Evolutionary conservation across 1,140 invertebrate species (phyloP).

Genomic region (Bombus confusus): DNA sequence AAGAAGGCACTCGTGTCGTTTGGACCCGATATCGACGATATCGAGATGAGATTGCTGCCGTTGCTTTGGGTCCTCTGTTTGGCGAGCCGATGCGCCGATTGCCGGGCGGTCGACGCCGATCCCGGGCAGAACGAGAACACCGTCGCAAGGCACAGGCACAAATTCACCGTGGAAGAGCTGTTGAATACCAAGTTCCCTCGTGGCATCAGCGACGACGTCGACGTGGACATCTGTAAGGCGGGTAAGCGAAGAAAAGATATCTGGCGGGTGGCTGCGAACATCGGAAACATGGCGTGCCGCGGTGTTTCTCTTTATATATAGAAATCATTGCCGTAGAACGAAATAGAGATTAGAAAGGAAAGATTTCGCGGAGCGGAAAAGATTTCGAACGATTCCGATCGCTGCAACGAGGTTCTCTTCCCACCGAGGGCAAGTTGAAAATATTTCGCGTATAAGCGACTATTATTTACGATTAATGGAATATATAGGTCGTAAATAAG

Average conservation of each 20-base stretch:
- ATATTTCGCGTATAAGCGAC: no score
- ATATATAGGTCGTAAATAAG: no score
- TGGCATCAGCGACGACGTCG: constrained; percentile 88
- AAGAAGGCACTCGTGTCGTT: background rate
- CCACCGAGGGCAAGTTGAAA: no score
- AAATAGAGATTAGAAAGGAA: no score
- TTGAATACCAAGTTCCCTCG: constrained; percentile 85
- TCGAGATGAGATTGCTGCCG: constrained; percentile 54
- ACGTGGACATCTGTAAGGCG: constrained; percentile 93
- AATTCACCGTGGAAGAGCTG: constrained; percentile 87
- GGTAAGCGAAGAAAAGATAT: constrained; percentile 83
- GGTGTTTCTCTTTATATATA: background rate
- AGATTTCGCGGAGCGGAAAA: no score
- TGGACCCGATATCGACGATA: background rate
- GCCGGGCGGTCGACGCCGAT: constrained; percentile 46
- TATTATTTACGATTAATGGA: no score
- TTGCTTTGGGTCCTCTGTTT: constrained; percentile 53
- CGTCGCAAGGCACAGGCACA: constrained; percentile 34
- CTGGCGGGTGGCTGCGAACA: background rate
- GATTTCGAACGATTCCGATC: no score
- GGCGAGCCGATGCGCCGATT: constrained; percentile 44
- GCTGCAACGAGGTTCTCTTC: no score
- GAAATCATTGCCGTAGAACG: background rate
- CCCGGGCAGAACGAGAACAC: constrained; percentile 12
- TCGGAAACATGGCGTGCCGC: background rate